These are phyloP conservation scores for Ligdia adustata DNA, from an alignment of 2,888 invertebrate species.

Conservation along the genomic window DNA sequence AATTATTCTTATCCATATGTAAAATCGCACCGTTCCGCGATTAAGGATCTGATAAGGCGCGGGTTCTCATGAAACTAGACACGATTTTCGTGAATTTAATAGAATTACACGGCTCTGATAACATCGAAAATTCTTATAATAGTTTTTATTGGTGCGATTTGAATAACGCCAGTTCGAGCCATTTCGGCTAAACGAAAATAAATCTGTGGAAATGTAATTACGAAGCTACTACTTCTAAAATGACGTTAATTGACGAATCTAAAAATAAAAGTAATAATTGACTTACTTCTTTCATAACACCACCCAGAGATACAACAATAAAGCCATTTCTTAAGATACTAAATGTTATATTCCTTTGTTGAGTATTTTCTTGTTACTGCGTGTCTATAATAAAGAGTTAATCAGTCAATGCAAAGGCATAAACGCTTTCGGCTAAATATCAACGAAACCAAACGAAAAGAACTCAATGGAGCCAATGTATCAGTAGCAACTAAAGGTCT, in stretches of 20 bases:
- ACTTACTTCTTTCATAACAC: too few relatives aligned
- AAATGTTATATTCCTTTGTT: too few relatives aligned
- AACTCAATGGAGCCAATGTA: conserved; percentile 7
- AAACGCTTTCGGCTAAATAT: conserved; percentile 49
- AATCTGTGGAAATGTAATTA: too few relatives aligned
- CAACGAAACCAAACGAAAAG: conserved; percentile 29
- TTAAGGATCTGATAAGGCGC: conserved; percentile 38
- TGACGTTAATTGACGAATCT: too few relatives aligned
- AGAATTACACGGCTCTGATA: conserved; percentile 39
- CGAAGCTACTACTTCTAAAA: too few relatives aligned
- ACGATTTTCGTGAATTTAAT: conserved; percentile 36
- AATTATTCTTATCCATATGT: conserved; percentile 34
- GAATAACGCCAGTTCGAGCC: conserved; percentile 2
- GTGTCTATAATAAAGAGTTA: too few relatives aligned
- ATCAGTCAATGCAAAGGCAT: conserved; percentile 52
- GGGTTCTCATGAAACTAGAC: conserved; percentile 41
- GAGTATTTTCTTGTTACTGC: too few relatives aligned
- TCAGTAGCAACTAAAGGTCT: conserved; percentile 32
- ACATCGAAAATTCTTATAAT: conserved; percentile 31
- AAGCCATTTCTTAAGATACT: too few relatives aligned
- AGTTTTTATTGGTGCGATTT: conserved; percentile 9
- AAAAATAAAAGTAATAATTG: too few relatives aligned
- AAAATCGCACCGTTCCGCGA: conserved; percentile 32
- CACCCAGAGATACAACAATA: too few relatives aligned
- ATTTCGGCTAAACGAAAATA: too few relatives aligned